Conservation (phyloP, 2,888 invertebrate genomes). For the Callosobruchus maculatus region DNA sequence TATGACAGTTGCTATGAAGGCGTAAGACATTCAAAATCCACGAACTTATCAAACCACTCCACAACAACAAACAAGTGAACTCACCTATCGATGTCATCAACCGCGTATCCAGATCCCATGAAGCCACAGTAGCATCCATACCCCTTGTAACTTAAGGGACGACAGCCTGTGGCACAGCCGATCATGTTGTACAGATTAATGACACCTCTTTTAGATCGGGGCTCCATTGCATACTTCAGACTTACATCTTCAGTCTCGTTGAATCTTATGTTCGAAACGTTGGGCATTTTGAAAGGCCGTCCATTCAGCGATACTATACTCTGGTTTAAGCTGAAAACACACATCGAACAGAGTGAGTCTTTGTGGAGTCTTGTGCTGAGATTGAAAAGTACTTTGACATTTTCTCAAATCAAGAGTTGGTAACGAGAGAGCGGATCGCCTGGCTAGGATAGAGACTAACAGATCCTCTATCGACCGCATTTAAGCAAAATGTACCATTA, state of each 20-base stretch:
- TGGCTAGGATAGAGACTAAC: too few relatives aligned
- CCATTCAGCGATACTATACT: neutral
- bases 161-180: conserved; percentile 79
- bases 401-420: too few relatives aligned
- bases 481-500: too few relatives aligned
- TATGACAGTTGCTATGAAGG: too few relatives aligned
- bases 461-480: too few relatives aligned
- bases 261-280: neutral
- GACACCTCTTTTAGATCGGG: conserved; percentile 64
- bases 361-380: too few relatives aligned
- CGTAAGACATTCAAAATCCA: neutral
- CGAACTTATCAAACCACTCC: too few relatives aligned
- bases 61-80: neutral
- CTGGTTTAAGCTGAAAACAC: neutral
- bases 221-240: neutral
- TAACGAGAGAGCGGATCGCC: too few relatives aligned
- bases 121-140: conserved; percentile 91
- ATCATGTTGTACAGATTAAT: conserved; percentile 83
- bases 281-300: neutral
- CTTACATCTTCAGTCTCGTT: neutral
- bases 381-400: too few relatives aligned
- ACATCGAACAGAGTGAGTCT: too few relatives aligned
- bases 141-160: conserved; percentile 78
- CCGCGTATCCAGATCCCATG: conserved; percentile 72
- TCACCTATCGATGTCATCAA: conserved; percentile 79